Conservation (phyloP, 2,113 vertebrate species). For the Ploceus nigricollis region DNA sequence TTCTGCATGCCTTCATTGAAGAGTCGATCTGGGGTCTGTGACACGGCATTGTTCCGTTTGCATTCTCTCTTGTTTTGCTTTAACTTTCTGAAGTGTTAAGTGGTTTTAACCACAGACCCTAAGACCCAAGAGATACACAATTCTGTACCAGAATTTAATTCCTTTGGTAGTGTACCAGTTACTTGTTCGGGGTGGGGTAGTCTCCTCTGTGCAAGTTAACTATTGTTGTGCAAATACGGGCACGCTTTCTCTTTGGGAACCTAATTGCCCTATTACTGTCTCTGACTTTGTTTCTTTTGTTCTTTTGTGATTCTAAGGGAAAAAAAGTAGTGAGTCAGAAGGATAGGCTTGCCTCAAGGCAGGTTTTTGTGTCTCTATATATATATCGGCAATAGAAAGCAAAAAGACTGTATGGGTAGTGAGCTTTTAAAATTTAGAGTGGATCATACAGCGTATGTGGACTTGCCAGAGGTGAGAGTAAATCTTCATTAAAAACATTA, state of each 20-base stretch:
- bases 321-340: neutral
- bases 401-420: neutral
- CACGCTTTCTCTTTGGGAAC: conserved; percentile 67
- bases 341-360: neutral
- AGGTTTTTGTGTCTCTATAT: neutral
- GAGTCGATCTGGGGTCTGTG: neutral
- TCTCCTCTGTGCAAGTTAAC: neutral
- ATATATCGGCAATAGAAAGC: neutral
- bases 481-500: neutral
- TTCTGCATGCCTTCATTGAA: neutral
- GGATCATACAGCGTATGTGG: neutral
- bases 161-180: neutral
- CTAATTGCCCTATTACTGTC: conserved; percentile 63
- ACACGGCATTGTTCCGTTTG: neutral
- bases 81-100: neutral
- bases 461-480: neutral
- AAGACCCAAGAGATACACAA: neutral
- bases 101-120: neutral
- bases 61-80: neutral
- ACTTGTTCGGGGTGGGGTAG: conserved; percentile 25
- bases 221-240: conserved; percentile 73
- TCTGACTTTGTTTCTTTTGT: conserved; percentile 16
- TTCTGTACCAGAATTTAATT: neutral
- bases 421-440: conserved; percentile 22
- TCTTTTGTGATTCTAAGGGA: neutral